These are phyloP conservation scores for Anniella stebbinsi DNA, from an alignment of 2,797 vertebrate species.

Conservation along the genomic window DNA sequence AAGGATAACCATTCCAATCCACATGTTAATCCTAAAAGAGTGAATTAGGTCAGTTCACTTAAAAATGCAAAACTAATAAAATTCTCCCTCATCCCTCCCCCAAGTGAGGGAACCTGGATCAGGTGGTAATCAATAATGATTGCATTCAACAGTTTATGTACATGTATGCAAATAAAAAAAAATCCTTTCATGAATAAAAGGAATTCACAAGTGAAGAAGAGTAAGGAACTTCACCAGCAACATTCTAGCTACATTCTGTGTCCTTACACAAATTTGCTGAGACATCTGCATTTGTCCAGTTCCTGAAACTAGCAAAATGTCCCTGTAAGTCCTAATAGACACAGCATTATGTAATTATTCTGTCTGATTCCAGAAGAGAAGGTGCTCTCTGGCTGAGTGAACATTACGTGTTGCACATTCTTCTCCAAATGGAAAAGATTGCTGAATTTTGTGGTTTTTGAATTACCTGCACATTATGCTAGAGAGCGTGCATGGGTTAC, in stretches of 20 bases:
- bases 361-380: neutral
- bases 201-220: neutral
- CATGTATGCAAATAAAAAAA: neutral
- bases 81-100: neutral
- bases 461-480: conserved; percentile 20
- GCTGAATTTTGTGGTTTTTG: conserved; percentile 14
- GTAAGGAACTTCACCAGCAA: neutral
- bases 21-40: neutral
- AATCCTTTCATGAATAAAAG: neutral
- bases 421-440: conserved; percentile 8
- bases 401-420: neutral
- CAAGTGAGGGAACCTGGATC: no score
- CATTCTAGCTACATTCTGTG: neutral
- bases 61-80: neutral
- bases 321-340: conserved; percentile 9
- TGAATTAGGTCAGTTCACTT: neutral
- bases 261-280: neutral
- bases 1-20: no score
- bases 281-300: neutral
- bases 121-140: neutral
- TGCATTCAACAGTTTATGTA: neutral
- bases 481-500: conserved; percentile 8
- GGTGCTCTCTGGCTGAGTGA: neutral
- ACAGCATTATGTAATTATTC: conserved; percentile 7
- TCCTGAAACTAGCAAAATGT: neutral